These are phyloP conservation scores for Apodemia hepburni DNA, from an alignment of 2,888 invertebrate genomes.

Conservation along the genomic window DNA sequence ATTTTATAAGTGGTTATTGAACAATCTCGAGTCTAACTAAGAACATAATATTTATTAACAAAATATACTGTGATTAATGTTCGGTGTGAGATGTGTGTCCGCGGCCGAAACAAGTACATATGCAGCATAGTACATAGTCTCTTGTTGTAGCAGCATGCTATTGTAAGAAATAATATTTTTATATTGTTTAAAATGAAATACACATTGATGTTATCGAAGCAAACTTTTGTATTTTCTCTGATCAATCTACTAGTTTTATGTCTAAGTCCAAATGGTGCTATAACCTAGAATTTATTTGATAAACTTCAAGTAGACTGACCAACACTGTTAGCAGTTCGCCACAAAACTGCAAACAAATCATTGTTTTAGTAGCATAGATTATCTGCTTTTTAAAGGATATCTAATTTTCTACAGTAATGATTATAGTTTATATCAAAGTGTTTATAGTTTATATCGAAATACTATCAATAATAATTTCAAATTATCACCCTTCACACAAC, in stretches of 20 bases:
- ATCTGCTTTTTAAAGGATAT: neutral
- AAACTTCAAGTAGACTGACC: conserved; percentile 18
- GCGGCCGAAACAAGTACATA: conserved; percentile 11
- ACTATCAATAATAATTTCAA: too few relatives aligned
- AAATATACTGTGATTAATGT: conserved; percentile 67
- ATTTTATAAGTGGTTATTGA: conserved; percentile 69
- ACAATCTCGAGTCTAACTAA: conserved; percentile 57
- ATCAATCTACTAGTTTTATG: conserved; percentile 46
- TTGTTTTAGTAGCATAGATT: neutral
- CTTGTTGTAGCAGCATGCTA: conserved; percentile 55
- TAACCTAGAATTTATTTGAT: conserved; percentile 39
- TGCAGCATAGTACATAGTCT: conserved; percentile 38
- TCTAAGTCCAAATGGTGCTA: conserved; percentile 70
- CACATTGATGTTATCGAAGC: conserved; percentile 59
- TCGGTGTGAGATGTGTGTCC: conserved; percentile 36
- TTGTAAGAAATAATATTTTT: conserved; percentile 73
- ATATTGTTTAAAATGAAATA: conserved; percentile 75
- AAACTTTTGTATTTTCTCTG: conserved; percentile 63
- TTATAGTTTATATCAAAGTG: neutral
- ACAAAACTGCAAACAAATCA: neutral
- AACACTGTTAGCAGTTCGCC: neutral
- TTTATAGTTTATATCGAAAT: too few relatives aligned
- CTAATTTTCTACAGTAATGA: neutral
- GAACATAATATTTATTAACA: conserved; percentile 64
- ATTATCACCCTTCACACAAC: neutral